These are phyloP conservation scores for Halcyon senegalensis DNA, from an alignment of 2,113 vertebrate genomes.

Conservation along the genomic window DNA sequence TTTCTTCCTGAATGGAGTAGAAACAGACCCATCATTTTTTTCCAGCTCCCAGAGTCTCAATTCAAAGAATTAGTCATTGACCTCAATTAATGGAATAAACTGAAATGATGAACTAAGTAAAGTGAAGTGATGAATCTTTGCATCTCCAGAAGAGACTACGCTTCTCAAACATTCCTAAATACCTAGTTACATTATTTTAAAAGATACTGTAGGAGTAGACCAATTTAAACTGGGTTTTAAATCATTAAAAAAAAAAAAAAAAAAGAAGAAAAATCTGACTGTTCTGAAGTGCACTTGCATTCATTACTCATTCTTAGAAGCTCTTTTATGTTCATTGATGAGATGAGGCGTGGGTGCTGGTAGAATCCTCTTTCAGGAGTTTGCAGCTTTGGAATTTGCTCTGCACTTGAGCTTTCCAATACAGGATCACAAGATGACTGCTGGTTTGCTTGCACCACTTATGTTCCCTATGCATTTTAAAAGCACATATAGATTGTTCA, in stretches of 20 bases:
- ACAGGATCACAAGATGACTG: not conserved
- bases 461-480: not conserved
- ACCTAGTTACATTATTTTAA: not conserved
- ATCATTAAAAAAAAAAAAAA: not conserved
- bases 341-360: slow-evolving; percentile 17
- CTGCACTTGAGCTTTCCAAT: not conserved
- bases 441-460: not conserved
- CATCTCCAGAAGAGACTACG: not conserved
- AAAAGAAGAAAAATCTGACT: not conserved
- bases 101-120: not conserved
- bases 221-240: not conserved
- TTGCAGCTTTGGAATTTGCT: slow-evolving; percentile 32
- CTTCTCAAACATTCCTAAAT: not conserved
- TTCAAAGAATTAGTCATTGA: slow-evolving; percentile 35
- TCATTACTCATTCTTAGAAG: slow-evolving; percentile 40
- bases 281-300: not conserved
- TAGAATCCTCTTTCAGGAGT: not conserved
- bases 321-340: slow-evolving; percentile 50
- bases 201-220: not conserved
- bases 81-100: not conserved
- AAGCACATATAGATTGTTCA: not conserved
- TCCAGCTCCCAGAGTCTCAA: not conserved
- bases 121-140: not conserved
- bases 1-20: slow-evolving; percentile 18
- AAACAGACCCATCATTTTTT: not conserved